Conservation (phyloP, 1,140 invertebrate genomes). For the Nebria ingens region DNA sequence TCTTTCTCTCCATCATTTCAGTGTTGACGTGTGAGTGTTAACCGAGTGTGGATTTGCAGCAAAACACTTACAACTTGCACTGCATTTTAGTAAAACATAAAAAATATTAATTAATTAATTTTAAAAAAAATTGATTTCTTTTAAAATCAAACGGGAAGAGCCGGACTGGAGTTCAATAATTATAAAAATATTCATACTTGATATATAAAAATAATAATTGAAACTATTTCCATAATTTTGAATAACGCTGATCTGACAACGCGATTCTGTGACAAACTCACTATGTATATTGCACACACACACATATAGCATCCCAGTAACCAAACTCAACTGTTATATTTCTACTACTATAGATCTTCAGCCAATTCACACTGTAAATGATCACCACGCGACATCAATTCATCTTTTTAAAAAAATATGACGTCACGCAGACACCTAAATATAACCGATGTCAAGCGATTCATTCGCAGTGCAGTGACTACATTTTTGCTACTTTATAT, state of each 20-base stretch:
- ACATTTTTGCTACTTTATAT: too few species aligned
- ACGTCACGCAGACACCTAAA: too few species aligned
- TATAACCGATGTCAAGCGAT: too few species aligned
- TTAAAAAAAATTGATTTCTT: neutral
- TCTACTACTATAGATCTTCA: too few species aligned
- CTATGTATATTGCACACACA: too few species aligned
- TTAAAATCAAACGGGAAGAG: neutral
- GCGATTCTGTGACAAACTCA: neutral
- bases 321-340: too few species aligned
- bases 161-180: neutral
- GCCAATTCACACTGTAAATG: too few species aligned
- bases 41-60: neutral
- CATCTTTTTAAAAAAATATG: too few species aligned
- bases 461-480: too few species aligned
- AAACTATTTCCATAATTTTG: neutral
- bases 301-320: too few species aligned
- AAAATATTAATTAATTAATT: neutral
- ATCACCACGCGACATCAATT: too few species aligned
- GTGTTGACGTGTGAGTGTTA: slow-evolving; percentile 6
- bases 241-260: neutral
- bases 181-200: too few species aligned
- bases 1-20: neutral
- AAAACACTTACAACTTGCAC: slow-evolving; percentile 3
- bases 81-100: slow-evolving; percentile 6
- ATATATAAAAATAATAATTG: neutral